Percentiles rank a stretch among this genome's conserved stretches.
phyloP scores from a whole-genome alignment of 2,113 vertebrate species.

The Pachypanchax playfairii region DNA sequence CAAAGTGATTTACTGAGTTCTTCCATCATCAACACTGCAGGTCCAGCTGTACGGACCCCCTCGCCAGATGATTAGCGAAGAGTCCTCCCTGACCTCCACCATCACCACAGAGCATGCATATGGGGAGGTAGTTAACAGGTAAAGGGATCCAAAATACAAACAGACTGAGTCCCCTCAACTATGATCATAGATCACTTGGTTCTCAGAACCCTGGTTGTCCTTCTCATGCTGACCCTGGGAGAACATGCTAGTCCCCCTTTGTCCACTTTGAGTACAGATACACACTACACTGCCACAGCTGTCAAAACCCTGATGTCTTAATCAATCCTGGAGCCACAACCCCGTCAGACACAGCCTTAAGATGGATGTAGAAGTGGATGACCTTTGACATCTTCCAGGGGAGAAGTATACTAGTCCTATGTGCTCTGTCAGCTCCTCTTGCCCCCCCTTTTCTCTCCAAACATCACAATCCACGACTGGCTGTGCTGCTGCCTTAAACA shows the following conservation, averaged over 20 bases:
- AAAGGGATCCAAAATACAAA: constrained; percentile 72
- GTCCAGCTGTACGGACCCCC: constrained; percentile 41
- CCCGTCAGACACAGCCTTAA: constrained; percentile 82
- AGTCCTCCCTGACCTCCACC: constrained; percentile 45
- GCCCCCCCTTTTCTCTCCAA: constrained; percentile 38
- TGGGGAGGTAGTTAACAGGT: constrained; percentile 66
- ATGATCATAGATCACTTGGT: constrained; percentile 50
- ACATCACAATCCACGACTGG: constrained; percentile 42
- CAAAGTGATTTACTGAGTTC: constrained; percentile 21
- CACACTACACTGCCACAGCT: constrained; percentile 65
- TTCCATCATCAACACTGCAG: constrained; percentile 51
- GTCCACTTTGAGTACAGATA: constrained; percentile 32
- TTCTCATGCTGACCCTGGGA: constrained; percentile 51
- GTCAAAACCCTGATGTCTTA: constrained; percentile 92
- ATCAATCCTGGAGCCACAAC: constrained; percentile 90
- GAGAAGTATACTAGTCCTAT: constrained; percentile 78
- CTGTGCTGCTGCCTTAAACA: constrained; percentile 78
- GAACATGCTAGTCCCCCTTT: constrained; percentile 44
- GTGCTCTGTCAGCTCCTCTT: constrained; percentile 54
- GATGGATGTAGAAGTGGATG: constrained; percentile 90
- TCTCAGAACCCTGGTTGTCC: constrained; percentile 56
- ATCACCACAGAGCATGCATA: not conserved
- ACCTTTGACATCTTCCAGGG: constrained; percentile 86
- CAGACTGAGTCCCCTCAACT: constrained; percentile 53
- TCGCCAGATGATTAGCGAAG: constrained; percentile 79